These are phyloP conservation scores for Guaruba guarouba DNA, from an alignment of 2,113 vertebrate species.

Conservation along the genomic window DNA sequence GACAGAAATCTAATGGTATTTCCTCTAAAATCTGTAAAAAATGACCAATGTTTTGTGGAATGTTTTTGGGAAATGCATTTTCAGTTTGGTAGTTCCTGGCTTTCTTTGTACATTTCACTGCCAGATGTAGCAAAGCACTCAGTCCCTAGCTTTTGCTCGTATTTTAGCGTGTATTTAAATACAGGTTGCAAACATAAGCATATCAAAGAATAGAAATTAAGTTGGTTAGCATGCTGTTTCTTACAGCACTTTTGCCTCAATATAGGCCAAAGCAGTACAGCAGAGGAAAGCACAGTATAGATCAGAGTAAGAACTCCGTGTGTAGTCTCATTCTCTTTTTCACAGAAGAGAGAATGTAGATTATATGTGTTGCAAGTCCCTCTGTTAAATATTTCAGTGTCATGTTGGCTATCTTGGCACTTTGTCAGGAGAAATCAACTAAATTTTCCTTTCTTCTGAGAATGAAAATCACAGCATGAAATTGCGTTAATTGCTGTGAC, in stretches of 20 bases:
- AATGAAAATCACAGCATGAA: not conserved
- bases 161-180: not conserved
- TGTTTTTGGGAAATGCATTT: not conserved
- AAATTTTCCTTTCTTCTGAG: not conserved
- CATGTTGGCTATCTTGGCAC: not conserved
- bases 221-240: not conserved
- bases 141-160: not conserved
- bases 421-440: not conserved
- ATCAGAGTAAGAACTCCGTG: not conserved
- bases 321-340: not conserved
- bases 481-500: not conserved
- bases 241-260: not conserved
- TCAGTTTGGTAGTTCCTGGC: not conserved
- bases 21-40: not conserved
- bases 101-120: not conserved
- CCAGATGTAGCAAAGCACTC: not conserved
- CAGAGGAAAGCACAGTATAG: not conserved
- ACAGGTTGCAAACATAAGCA: not conserved
- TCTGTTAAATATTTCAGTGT: not conserved
- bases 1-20: not conserved
- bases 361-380: not conserved
- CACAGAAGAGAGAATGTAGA: not conserved
- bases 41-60: not conserved
- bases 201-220: not conserved
- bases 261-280: not conserved